These are phyloP conservation scores for Idaea dimidiata DNA, from an alignment of 2,888 invertebrate species.

Conservation along the genomic window DNA sequence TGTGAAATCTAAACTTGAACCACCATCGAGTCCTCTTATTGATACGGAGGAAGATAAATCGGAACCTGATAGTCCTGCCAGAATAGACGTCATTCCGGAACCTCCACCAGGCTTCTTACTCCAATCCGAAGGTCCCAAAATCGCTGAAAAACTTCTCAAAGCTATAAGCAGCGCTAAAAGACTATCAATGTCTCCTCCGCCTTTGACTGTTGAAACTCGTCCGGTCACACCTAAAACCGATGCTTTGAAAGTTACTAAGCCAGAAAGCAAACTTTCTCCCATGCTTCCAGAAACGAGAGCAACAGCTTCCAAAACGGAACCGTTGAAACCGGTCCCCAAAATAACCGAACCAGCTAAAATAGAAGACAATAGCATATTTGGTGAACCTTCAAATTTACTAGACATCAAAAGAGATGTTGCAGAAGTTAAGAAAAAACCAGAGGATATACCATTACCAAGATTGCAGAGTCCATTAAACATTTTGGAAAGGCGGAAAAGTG, in stretches of 20 bases:
- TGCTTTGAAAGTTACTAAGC: slow-evolving; percentile 40
- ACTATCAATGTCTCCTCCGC: slow-evolving; percentile 72
- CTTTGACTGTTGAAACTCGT: slow-evolving; percentile 44
- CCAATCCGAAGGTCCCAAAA: slow-evolving; percentile 79
- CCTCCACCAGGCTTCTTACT: slow-evolving; percentile 71
- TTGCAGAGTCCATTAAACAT: slow-evolving; percentile 64
- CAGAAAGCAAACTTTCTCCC: slow-evolving; percentile 44
- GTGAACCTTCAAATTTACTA: slow-evolving; percentile 60
- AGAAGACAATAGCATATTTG: slow-evolving; percentile 62
- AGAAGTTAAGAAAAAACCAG: slow-evolving; percentile 63
- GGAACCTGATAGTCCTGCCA: slow-evolving; percentile 72
- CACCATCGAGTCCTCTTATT: slow-evolving; percentile 66
- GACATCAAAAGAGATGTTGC: slow-evolving; percentile 58
- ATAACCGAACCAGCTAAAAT: slow-evolving; percentile 49
- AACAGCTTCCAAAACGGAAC: slow-evolving; percentile 36
- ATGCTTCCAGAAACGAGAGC: slow-evolving; percentile 45
- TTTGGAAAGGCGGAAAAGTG: slow-evolving; percentile 67
- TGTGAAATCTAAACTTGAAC: slow-evolving; percentile 47
- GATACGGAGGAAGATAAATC: slow-evolving; percentile 76
- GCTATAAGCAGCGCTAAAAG: slow-evolving; percentile 81
- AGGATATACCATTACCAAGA: slow-evolving; percentile 57
- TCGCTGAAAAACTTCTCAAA: slow-evolving; percentile 83
- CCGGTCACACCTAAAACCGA: slow-evolving; percentile 60
- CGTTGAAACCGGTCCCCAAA: slow-evolving; percentile 44
- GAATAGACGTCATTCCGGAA: slow-evolving; percentile 74